Base-by-base conservation (phyloP, 2,888 invertebrate genomes). In the Pharmacophagus antenor region DNA sequence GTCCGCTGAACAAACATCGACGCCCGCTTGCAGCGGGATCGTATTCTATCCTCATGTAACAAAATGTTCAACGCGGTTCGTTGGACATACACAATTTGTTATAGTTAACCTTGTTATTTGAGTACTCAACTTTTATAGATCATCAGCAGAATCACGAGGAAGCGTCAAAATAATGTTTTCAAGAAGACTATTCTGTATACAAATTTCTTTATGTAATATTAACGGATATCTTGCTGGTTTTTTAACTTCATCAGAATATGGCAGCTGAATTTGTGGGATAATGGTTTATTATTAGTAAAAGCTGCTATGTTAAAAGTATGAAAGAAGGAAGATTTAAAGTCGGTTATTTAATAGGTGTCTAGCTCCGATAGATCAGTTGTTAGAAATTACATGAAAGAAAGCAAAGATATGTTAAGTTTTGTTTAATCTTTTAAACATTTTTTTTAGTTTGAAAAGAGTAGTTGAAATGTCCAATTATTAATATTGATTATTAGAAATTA, bases 1-100 rank as follows among this genome's bases (percentile, higher is more conserved):
- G 41, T 47, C 37, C 52, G 48, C 41, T 51, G 21, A 31, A 37
- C 31, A 59, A 46, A 50, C 18, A 18, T 42, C 27, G 15, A 49
- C 49, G 44, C 42, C 23, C 22, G 44, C 27, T 25, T 15, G 46
- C 17, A 12, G 41, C 20, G 12, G 21, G 48, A 31, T 59, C 54
- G 37, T 52, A 23, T 48, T 46, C 53, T 22, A 20, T 41, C 27
- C 48, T 15, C 47, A 10, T 22, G 25, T 54, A 53, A 12, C 23
- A 15, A 0, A 51, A 58, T 51, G 21, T 22, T 51, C n/a, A 31
- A 17, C 42, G 42, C n/a, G 6, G 42, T 42, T 42, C 42, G n/a
- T 8, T 6, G 42, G 17, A 42, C 31, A 31, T 31, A 15, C 15
- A 31, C 31, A 31, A 31, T 31, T 31, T 12, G 31, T 31, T 31